These are phyloP conservation scores for Drosophila tani DNA, from an alignment of 1,140 invertebrate species.

Conservation along the genomic window DNA sequence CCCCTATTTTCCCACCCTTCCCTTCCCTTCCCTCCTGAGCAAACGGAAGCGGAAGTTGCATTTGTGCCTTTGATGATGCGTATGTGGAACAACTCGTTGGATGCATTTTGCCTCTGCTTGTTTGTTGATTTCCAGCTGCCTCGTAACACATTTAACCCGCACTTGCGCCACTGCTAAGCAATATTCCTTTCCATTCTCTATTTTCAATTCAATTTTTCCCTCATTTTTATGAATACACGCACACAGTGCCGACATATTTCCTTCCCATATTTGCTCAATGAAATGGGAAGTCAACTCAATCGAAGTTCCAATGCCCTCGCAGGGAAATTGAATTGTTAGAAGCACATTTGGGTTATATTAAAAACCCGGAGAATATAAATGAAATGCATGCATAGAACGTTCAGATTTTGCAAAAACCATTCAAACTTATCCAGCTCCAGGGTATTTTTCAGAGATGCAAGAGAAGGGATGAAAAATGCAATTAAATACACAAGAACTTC, in stretches of 20 bases:
- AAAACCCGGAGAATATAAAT: neutral
- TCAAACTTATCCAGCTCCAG: neutral
- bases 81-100: conserved; percentile 39
- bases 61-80: conserved; percentile 75
- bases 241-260: conserved; percentile 52
- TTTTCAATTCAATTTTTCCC: conserved; percentile 36
- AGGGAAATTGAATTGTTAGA: conserved; percentile 10
- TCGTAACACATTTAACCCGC: conserved; percentile 52
- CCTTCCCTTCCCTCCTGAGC: conserved; percentile 18
- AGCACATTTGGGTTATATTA: neutral
- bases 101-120: conserved; percentile 38
- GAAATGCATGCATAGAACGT: too few species aligned
- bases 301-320: neutral
- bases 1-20: neutral
- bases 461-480: neutral
- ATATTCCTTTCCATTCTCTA: conserved; percentile 41
- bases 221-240: conserved; percentile 36
- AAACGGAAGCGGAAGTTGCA: conserved; percentile 78
- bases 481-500: neutral
- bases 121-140: conserved; percentile 49
- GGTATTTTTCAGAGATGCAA: neutral
- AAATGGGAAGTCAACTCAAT: conserved; percentile 21
- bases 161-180: conserved; percentile 54
- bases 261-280: conserved; percentile 51
- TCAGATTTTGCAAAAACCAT: neutral